Conservation (phyloP, 2,888 invertebrate genomes). For the Xanthia togata region DNA sequence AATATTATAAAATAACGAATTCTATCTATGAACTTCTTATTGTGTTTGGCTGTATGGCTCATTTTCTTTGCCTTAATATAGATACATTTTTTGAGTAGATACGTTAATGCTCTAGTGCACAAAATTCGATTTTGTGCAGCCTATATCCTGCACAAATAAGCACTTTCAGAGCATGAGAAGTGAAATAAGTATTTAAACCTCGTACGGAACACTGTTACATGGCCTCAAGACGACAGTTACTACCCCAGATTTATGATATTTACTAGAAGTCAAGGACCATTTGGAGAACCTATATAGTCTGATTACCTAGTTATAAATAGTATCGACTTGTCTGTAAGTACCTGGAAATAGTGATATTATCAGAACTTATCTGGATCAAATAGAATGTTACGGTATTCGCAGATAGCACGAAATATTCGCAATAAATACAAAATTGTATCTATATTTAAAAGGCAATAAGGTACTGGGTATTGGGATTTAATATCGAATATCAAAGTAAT, state of each 20-base stretch:
- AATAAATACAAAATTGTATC: slow-evolving; percentile 2
- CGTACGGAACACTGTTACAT: not conserved
- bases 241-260: not conserved
- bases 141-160: no score
- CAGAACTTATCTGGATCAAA: not conserved
- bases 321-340: not conserved
- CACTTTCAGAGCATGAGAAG: no score
- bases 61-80: no score
- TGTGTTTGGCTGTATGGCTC: no score
- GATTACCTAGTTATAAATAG: not conserved
- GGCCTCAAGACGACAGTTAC: not conserved
- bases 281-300: not conserved
- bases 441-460: slow-evolving; percentile 27
- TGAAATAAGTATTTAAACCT: no score
- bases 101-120: no score
- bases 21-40: no score
- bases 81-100: no score
- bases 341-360: slow-evolving; percentile 6
- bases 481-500: slow-evolving; percentile 36
- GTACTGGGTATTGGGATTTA: slow-evolving; percentile 3
- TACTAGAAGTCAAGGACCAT: not conserved
- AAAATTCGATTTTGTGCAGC: no score
- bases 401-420: slow-evolving; percentile 18
- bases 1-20: no score
- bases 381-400: not conserved